These are phyloP conservation scores for Sericinus montela DNA, from an alignment of 2,888 invertebrate genomes.

Conservation along the genomic window DNA sequence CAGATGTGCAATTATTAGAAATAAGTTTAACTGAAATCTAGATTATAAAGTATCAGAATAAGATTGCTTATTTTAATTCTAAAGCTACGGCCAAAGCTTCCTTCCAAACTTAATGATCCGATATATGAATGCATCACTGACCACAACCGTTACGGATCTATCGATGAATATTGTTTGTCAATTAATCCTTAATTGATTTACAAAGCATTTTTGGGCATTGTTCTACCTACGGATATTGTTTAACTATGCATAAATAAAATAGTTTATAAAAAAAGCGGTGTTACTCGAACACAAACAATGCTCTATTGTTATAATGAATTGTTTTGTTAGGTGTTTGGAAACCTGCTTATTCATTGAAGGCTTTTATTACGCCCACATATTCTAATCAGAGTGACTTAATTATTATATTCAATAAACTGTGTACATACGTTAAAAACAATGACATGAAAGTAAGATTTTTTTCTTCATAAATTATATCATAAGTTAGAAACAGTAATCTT, in stretches of 20 bases:
- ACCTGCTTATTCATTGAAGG: constrained; percentile 57
- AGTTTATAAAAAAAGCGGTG: constrained; percentile 47
- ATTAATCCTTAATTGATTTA: constrained; percentile 30
- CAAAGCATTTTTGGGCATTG: constrained; percentile 30
- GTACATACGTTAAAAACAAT: too few relatives aligned
- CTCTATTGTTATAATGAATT: constrained; percentile 65
- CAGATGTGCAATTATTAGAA: too few relatives aligned
- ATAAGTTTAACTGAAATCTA: too few relatives aligned
- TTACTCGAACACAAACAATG: constrained; percentile 63
- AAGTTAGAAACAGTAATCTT: too few relatives aligned
- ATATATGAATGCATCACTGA: constrained; percentile 22
- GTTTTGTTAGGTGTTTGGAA: constrained; percentile 58
- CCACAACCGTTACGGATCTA: constrained; percentile 25
- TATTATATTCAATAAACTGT: constrained; percentile 27
- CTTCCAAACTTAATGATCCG: constrained; percentile 19
- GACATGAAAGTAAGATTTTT: too few relatives aligned
- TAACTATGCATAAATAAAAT: constrained; percentile 36
- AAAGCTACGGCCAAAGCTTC: too few relatives aligned
- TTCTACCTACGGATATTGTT: constrained; percentile 42
- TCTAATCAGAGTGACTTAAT: constrained; percentile 33
- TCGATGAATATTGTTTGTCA: constrained; percentile 26
- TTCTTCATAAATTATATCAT: neutral
- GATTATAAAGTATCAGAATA: too few relatives aligned
- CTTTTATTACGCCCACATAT: constrained; percentile 64
- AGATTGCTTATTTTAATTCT: too few relatives aligned